These are phyloP conservation scores for Laterallus jamaicensis DNA, from an alignment of 2,113 vertebrate species.

Conservation along the genomic window DNA sequence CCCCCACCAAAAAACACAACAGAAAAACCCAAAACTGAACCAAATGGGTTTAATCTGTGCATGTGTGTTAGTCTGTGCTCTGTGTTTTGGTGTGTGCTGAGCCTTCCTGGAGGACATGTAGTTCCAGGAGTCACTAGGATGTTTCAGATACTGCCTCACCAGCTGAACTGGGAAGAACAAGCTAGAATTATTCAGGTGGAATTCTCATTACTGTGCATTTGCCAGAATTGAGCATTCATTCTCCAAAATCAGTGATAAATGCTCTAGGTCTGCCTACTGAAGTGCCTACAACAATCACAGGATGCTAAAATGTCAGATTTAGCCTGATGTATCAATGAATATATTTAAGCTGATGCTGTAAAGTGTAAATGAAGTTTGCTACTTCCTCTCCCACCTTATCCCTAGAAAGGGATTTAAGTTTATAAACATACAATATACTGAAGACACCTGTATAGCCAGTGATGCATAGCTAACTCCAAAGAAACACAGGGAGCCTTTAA, in stretches of 20 bases:
- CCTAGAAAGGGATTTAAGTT: background rate
- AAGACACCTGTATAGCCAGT: background rate
- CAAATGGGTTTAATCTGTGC: background rate
- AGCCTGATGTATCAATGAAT: background rate
- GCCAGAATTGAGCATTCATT: background rate
- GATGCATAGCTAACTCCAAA: background rate
- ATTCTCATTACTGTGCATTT: background rate
- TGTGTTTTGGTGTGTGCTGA: background rate
- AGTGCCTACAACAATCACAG: background rate
- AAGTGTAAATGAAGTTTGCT: background rate
- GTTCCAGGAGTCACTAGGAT: background rate
- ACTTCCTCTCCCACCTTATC: background rate
- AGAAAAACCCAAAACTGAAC: too few relatives aligned
- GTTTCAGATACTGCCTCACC: background rate
- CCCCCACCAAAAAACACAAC: too few relatives aligned
- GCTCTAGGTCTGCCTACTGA: background rate
- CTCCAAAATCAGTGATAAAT: background rate
- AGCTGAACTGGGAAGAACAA: background rate
- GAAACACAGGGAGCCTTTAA: background rate
- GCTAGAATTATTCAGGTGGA: background rate
- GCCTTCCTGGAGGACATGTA: background rate
- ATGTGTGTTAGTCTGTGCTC: background rate
- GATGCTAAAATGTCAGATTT: background rate
- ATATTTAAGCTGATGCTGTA: background rate
- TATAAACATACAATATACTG: accelerated